Conservation (phyloP, 2,888 invertebrate genomes). For the Ichneumon xanthorius region DNA sequence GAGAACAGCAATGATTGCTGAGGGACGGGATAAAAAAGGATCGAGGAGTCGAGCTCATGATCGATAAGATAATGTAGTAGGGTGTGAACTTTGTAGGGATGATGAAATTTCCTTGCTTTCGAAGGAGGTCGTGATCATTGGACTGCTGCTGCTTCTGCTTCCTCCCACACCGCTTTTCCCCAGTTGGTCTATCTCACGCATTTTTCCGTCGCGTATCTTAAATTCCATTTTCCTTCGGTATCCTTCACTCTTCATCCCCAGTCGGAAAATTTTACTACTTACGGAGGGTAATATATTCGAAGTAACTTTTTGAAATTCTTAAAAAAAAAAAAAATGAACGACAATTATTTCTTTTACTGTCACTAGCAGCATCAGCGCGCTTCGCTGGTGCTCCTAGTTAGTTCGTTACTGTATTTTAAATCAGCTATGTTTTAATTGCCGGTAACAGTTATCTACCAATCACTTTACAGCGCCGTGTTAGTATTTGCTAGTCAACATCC, state of each 20-base stretch:
- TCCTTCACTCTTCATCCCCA: neutral
- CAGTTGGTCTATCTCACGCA: slow-evolving; percentile 16
- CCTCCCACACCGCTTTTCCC: slow-evolving; percentile 12
- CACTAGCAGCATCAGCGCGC: no score
- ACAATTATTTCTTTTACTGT: no score
- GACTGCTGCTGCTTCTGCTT: slow-evolving; percentile 34
- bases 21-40: slow-evolving; percentile 33
- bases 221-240: slow-evolving; percentile 34
- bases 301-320: no score
- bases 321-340: no score
- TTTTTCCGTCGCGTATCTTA: slow-evolving; percentile 34
- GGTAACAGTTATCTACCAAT: no score
- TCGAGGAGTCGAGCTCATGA: neutral
- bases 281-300: no score
- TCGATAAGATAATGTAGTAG: slow-evolving; percentile 2
- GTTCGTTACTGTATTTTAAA: no score
- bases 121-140: slow-evolving; percentile 49
- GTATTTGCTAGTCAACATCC: no score
- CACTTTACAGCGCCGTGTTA: no score
- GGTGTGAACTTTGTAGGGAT: slow-evolving; percentile 36
- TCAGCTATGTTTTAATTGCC: no score
- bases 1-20: slow-evolving; percentile 17
- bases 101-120: slow-evolving; percentile 65
- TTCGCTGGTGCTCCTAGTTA: no score
- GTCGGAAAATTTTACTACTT: no score